These are phyloP conservation scores for Progne subis DNA, from an alignment of 2,113 vertebrate species.

Conservation along the genomic window DNA sequence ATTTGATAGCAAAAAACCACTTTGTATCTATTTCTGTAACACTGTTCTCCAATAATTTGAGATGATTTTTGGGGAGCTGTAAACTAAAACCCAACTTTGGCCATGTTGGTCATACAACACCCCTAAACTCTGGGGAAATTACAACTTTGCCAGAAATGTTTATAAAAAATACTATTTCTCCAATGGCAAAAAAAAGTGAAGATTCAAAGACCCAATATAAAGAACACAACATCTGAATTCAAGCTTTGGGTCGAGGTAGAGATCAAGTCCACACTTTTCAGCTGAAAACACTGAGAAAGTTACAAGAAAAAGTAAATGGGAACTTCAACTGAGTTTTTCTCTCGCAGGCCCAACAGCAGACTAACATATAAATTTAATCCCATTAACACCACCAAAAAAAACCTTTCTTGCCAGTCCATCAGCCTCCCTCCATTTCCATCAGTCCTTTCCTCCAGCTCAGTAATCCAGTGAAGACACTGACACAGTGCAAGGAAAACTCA, in stretches of 20 bases:
- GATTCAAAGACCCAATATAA: background rate
- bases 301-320: background rate
- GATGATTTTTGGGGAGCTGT: background rate
- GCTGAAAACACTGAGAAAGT: background rate
- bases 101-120: background rate
- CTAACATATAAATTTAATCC: background rate
- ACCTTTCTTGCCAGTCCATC: background rate
- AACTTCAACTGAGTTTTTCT: background rate
- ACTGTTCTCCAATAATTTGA: background rate
- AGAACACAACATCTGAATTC: background rate
- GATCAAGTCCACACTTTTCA: background rate
- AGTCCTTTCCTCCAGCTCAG: background rate
- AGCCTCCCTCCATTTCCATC: background rate
- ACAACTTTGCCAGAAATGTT: background rate
- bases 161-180: background rate
- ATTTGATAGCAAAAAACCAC: background rate
- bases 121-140: background rate
- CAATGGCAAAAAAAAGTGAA: background rate
- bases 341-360: fast-evolving
- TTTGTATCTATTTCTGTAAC: background rate
- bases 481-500: background rate
- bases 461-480: background rate
- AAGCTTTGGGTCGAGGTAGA: background rate
- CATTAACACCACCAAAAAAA: background rate
- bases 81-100: background rate